phyloP scores from a whole-genome alignment of 2,113 vertebrate species.

The Parus major region DNA sequence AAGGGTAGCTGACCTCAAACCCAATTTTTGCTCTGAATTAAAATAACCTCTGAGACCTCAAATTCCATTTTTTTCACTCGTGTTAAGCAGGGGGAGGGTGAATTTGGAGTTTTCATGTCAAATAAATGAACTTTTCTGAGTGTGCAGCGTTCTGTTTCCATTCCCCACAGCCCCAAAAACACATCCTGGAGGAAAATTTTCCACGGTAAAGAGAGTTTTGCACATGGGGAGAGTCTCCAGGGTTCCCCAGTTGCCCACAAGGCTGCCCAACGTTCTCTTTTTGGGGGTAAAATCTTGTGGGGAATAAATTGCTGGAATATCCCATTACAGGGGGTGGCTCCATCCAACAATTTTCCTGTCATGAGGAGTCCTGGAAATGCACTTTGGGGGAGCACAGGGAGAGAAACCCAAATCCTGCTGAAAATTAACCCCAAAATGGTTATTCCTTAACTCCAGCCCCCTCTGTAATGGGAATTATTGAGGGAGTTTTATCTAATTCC shows the following conservation, averaged over 20 bases:
- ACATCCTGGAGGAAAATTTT: background rate
- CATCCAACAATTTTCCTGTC: constrained; percentile 65
- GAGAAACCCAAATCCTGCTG: background rate
- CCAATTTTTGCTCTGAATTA: background rate
- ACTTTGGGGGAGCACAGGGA: constrained; percentile 37
- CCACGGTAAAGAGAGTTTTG: background rate
- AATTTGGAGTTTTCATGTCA: background rate
- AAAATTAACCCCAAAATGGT: background rate
- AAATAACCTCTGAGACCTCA: background rate
- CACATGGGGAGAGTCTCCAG: background rate
- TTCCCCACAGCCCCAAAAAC: background rate
- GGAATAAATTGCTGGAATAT: constrained; percentile 46
- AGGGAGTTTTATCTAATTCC: constrained; percentile 1
- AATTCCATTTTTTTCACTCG: background rate
- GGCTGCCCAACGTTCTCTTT: background rate
- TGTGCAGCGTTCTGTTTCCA: background rate
- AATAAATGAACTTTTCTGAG: background rate
- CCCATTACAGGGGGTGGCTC: constrained; percentile 46
- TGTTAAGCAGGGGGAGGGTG: background rate
- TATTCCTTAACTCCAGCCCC: constrained; percentile 32
- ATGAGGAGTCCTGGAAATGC: constrained; percentile 40
- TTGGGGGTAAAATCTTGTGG: background rate
- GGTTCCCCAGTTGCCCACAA: constrained; percentile 1
- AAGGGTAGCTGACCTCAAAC: background rate
- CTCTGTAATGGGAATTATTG: background rate